Evolutionary conservation across 2,888 invertebrate species (phyloP), one percentile per base, ranked within the genome.

Genomic region (Podotricha telesiphe): DNA sequence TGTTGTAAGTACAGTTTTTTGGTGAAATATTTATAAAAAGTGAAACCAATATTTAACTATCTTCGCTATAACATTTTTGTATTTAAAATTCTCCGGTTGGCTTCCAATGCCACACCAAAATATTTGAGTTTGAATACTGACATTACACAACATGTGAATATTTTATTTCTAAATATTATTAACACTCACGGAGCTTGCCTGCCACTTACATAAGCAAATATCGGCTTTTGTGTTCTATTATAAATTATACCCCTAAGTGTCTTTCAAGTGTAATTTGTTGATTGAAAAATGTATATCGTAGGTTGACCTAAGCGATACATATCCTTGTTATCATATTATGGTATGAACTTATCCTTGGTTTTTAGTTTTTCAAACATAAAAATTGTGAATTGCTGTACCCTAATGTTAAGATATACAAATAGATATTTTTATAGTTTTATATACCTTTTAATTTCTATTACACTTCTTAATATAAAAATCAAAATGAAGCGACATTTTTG

Each of bases 91-190:
- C 45, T 42, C 3, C n/a, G 22, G 45, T 45, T 11, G 45, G 45
- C 28, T 59, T 59, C 45, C 22, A 45, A 45, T 59, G 22, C 45
- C 42, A 59, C 45, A 45, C 1, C 13, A 45, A 45, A 55, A 59
- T 59, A 45, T 59, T 45, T 59, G n/a, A 45, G 6, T n/a, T 45
- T 22, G 22, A 42, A 20, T 7, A 22, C 22, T n/a, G 17, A 22
- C 2, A 10, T 10, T 45, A 22, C n/a, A 45, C 22, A 22, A 59
- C 45, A 45, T 10, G n/a, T 2, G n/a, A 28, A 59, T 59, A 59
- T 59, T 45, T n/a, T 45, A 28, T 59, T 45, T 59, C 22, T 45
- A 59, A 59, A 59, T 59, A 59, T 45, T 59, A 45, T 59, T 45
- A 42, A n/a, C 11, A n/a, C 15, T n/a, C 22, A 22, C 42, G n/a